Conservation (phyloP, 2,113 vertebrate genomes). For the Neoarius graeffei region DNA sequence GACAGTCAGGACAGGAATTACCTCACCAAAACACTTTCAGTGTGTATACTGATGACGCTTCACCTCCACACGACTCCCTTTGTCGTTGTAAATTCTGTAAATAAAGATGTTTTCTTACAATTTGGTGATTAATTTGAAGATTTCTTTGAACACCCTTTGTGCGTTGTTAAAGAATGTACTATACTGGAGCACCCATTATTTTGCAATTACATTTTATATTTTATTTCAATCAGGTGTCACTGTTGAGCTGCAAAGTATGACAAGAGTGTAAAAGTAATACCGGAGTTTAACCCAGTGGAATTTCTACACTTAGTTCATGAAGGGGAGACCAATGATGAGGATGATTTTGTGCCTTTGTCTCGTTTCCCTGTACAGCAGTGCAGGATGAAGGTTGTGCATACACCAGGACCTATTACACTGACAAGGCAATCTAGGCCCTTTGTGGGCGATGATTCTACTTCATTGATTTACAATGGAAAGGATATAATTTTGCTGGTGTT, state of each 20-base stretch:
- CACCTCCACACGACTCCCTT: neutral
- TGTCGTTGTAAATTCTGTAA: slow-evolving; percentile 52
- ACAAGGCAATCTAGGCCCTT: slow-evolving; percentile 88
- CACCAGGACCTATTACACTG: slow-evolving; percentile 85
- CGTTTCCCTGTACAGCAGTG: slow-evolving; percentile 71
- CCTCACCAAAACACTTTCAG: slow-evolving; percentile 21
- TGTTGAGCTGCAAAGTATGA: neutral
- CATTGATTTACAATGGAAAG: slow-evolving; percentile 91
- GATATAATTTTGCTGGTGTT: slow-evolving; percentile 91
- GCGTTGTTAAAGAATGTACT: neutral
- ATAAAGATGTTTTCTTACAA: slow-evolving; percentile 46
- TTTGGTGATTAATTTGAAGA: neutral
- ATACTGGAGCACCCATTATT: neutral
- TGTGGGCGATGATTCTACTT: slow-evolving; percentile 89
- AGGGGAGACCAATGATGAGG: slow-evolving; percentile 57
- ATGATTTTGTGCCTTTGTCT: slow-evolving; percentile 56
- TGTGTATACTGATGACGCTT: slow-evolving; percentile 30
- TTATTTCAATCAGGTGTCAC: neutral
- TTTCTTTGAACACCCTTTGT: neutral
- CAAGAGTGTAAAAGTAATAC: neutral
- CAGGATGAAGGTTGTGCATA: slow-evolving; percentile 83
- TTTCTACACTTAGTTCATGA: slow-evolving; percentile 50
- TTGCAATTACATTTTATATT: neutral
- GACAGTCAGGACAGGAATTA: slow-evolving; percentile 19
- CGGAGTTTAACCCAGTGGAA: slow-evolving; percentile 17